Evolutionary conservation across 2,113 vertebrate species (phyloP).

Genomic region (Asarcornis scutulata): DNA sequence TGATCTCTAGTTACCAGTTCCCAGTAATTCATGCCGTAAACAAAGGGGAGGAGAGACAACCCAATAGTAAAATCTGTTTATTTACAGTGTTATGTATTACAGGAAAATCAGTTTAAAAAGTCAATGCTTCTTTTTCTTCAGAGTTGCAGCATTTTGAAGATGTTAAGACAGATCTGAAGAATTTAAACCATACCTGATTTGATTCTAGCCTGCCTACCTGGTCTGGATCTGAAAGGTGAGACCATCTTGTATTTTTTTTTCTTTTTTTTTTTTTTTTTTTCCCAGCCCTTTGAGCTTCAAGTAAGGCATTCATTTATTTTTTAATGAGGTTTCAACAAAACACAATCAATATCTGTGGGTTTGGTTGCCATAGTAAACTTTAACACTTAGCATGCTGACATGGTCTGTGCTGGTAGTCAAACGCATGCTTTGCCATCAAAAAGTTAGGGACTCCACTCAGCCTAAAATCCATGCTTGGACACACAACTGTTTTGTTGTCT

Average conservation of each 20-base stretch:
- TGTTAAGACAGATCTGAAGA: conserved; percentile 54
- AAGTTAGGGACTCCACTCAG: not conserved
- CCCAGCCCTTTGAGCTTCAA: conserved; percentile 67
- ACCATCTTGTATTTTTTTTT: not conserved
- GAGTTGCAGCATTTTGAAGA: conserved; percentile 48
- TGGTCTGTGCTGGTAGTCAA: not conserved
- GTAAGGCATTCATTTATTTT: conserved; percentile 65
- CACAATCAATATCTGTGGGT: not conserved
- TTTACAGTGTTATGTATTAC: conserved; percentile 61
- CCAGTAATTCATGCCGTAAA: not conserved
- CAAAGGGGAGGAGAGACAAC: not conserved
- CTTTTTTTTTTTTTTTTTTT: not conserved
- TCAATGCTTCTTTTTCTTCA: conserved; percentile 36
- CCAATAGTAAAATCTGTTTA: conserved; percentile 66
- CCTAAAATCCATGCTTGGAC: not conserved
- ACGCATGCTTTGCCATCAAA: not conserved
- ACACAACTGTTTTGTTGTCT: not conserved
- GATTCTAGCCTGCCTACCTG: conserved; percentile 27
- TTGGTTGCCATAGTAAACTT: not conserved
- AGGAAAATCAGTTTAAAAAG: conserved; percentile 70
- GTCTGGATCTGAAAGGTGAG: conserved; percentile 27
- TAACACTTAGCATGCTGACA: not conserved
- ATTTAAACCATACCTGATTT: conserved; percentile 47
- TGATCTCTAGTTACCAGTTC: not conserved
- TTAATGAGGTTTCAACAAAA: conserved; percentile 4